Evolutionary conservation across 1,140 invertebrate genomes (phyloP).

Genomic region (Colletes latitarsis): DNA sequence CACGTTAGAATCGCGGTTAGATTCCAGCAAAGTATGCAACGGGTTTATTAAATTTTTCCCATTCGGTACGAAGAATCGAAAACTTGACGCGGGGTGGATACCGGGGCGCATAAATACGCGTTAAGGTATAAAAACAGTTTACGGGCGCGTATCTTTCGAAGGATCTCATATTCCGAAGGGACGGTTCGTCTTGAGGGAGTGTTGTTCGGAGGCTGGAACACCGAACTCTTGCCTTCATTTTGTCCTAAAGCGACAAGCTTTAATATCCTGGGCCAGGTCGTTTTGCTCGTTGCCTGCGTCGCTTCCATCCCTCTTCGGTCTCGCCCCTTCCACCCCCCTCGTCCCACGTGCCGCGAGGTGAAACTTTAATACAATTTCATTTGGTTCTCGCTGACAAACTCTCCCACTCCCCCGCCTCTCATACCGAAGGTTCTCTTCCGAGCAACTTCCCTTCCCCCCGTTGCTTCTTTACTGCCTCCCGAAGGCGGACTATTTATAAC

Average conservation of each 20-base stretch:
- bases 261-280: slow-evolving; percentile 64
- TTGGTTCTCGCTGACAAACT: slow-evolving; percentile 70
- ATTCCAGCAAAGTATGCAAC: no score
- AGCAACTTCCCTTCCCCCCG: slow-evolving; percentile 59
- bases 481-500: slow-evolving; percentile 70
- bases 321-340: neutral
- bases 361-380: slow-evolving; percentile 73
- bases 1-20: no score
- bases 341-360: slow-evolving; percentile 52
- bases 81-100: neutral
- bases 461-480: slow-evolving; percentile 67
- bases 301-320: slow-evolving; percentile 22
- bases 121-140: slow-evolving; percentile 50
- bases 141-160: slow-evolving; percentile 38
- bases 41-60: no score
- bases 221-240: slow-evolving; percentile 63
- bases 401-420: slow-evolving; percentile 38
- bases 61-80: no score
- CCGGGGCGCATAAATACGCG: slow-evolving; percentile 37
- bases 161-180: slow-evolving; percentile 49
- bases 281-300: slow-evolving; percentile 44
- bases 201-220: slow-evolving; percentile 38
- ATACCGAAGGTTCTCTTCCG: neutral
- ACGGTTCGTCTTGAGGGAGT: slow-evolving; percentile 26
- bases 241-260: slow-evolving; percentile 69